These are phyloP conservation scores for Noctilio leporinus DNA, from an alignment of 2,113 vertebrate species.

Conservation along the genomic window DNA sequence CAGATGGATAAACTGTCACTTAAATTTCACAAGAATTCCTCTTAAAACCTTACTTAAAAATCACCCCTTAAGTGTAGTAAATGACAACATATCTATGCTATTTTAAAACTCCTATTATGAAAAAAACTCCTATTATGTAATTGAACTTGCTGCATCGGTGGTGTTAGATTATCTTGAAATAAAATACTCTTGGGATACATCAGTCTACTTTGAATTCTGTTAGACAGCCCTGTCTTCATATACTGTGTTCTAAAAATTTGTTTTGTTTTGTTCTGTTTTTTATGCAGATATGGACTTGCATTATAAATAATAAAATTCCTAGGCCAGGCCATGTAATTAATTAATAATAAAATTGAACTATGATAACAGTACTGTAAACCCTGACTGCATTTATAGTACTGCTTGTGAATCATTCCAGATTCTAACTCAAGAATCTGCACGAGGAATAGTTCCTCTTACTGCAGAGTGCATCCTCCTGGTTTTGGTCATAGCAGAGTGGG, in stretches of 20 bases:
- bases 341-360: not conserved
- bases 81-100: not conserved
- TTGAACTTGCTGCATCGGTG: not conserved
- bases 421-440: not conserved
- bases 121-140: constrained; percentile 16
- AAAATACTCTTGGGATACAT: not conserved
- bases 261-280: constrained; percentile 17
- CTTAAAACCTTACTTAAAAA: not conserved
- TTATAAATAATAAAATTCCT: not conserved
- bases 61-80: not conserved
- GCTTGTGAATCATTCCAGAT: not conserved
- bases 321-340: not conserved
- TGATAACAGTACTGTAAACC: not conserved
- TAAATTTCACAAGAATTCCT: constrained; percentile 27
- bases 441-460: not conserved
- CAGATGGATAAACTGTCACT: constrained; percentile 23
- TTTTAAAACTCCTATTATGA: not conserved
- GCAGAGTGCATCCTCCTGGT: not conserved
- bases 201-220: not conserved
- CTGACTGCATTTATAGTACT: not conserved
- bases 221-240: not conserved
- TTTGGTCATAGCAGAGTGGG: not conserved
- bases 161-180: constrained; percentile 16
- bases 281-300: not conserved
- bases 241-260: not conserved